Evolutionary conservation across 2,113 vertebrate genomes (phyloP).

Genomic region (Propithecus coquereli): DNA sequence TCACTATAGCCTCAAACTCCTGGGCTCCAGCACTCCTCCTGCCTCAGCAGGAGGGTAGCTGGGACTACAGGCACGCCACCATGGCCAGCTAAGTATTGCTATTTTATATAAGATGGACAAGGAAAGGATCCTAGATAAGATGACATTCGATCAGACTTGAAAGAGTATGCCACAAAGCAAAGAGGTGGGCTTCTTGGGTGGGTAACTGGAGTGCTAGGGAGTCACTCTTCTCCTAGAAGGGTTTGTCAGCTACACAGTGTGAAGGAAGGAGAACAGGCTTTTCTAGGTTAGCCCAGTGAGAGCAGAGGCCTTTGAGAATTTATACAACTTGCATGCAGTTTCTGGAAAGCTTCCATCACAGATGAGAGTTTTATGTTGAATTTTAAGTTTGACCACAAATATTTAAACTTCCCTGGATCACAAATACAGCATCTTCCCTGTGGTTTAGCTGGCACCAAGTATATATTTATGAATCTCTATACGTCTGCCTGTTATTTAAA

Average conservation of each 20-base stretch:
- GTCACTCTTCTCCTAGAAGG: neutral
- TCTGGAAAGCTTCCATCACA: slow-evolving; percentile 79
- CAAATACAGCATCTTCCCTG: slow-evolving; percentile 85
- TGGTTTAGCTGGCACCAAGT: slow-evolving; percentile 80
- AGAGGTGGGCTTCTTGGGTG: neutral
- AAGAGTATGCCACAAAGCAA: neutral
- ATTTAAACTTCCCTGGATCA: slow-evolving; percentile 85
- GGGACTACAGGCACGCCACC: no score
- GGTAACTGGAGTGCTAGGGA: rapidly evolving
- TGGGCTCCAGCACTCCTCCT: no score
- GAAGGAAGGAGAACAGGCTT: slow-evolving; percentile 45
- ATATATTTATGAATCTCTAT: slow-evolving; percentile 80
- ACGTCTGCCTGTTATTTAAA: slow-evolving; percentile 85
- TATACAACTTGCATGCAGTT: slow-evolving; percentile 76
- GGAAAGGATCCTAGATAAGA: neutral
- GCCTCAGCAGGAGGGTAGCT: no score
- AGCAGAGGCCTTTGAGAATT: slow-evolving; percentile 67
- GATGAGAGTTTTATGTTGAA: slow-evolving; percentile 84
- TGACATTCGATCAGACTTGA: neutral
- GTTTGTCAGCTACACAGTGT: rapidly evolving
- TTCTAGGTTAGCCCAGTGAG: slow-evolving; percentile 55
- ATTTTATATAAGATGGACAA: neutral
- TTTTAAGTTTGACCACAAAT: slow-evolving; percentile 86
- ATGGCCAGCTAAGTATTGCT: neutral
- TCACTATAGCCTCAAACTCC: no score